A percentile compares a stretch with the other conserved stretches of the same genome.
Conservation (phyloP, 2,888 invertebrate species). For the Diadromus collaris region DNA sequence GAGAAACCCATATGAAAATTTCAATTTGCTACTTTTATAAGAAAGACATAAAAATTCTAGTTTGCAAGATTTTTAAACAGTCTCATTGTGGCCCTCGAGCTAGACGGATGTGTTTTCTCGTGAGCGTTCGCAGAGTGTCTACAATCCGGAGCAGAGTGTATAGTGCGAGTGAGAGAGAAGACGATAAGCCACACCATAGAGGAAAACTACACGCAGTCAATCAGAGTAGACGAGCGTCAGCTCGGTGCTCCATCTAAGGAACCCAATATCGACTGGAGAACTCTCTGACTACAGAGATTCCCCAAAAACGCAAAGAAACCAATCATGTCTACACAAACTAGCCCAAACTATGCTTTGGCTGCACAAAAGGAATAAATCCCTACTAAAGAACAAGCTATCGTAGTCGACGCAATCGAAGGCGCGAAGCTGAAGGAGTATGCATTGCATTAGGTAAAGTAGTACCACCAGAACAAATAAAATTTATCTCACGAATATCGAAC, state of each 20-base stretch:
- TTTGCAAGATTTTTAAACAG: no score
- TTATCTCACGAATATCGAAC: slow-evolving; percentile 52
- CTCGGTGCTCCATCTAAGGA: slow-evolving; percentile 1
- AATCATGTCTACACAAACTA: not conserved
- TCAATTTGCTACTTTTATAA: no score
- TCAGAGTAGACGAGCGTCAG: not conserved
- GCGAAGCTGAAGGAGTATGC: slow-evolving; percentile 32
- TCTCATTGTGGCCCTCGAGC: not conserved
- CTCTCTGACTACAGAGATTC: slow-evolving; percentile 30
- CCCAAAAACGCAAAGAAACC: not conserved
- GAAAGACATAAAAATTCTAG: no score
- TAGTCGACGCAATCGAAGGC: slow-evolving; percentile 26
- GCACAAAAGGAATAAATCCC: slow-evolving; percentile 5
- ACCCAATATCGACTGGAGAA: not conserved
- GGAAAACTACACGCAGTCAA: not conserved
- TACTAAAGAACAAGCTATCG: slow-evolving; percentile 34
- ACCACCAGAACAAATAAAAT: slow-evolving; percentile 35
- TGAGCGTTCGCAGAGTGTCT: not conserved
- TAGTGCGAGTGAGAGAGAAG: not conserved
- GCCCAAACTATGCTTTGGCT: slow-evolving; percentile 13
- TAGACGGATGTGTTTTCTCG: slow-evolving; percentile 6
- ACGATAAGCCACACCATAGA: not conserved
- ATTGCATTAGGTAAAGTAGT: slow-evolving; percentile 17
- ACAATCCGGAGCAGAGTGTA: not conserved
- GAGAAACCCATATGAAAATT: no score